Percentiles rank a stretch among this genome's conserved stretches.
Evolutionary conservation across 2,888 invertebrate genomes (phyloP).

Genomic region (Idaea dimidiata): DNA sequence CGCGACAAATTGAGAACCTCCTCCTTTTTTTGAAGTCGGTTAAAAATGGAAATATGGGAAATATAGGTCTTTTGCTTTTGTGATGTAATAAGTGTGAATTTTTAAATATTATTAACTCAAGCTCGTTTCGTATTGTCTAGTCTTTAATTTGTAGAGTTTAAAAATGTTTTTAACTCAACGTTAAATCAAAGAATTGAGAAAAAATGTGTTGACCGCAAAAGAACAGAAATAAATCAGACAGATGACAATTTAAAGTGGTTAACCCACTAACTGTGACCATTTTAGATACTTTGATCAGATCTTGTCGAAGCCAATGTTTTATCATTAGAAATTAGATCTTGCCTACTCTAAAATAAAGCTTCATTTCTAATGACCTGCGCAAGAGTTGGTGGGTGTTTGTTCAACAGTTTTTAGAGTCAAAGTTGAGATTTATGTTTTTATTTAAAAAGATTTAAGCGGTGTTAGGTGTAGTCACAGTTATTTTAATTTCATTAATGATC

Average conservation of each 20-base stretch:
- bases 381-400: slow-evolving; percentile 71
- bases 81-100: slow-evolving; percentile 2
- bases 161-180: slow-evolving; percentile 27
- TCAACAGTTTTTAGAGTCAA: slow-evolving; percentile 68
- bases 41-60: too few species aligned
- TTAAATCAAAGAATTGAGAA: slow-evolving; percentile 48
- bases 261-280: slow-evolving; percentile 82
- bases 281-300: slow-evolving; percentile 81
- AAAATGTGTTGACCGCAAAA: slow-evolving; percentile 76
- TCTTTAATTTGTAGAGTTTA: slow-evolving; percentile 23
- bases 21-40: too few species aligned
- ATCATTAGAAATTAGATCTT: slow-evolving; percentile 35
- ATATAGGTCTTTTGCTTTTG: too few species aligned
- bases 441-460: slow-evolving; percentile 74
- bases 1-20: too few species aligned
- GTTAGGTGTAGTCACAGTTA: slow-evolving; percentile 74
- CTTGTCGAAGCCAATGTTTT: slow-evolving; percentile 67
- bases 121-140: slow-evolving; percentile 6
- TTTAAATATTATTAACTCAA: slow-evolving; percentile 8
- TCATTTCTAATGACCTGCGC: slow-evolving; percentile 40
- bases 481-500: slow-evolving; percentile 73
- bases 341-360: slow-evolving; percentile 41
- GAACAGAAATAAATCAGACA: slow-evolving; percentile 80
- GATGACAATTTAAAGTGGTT: slow-evolving; percentile 82
- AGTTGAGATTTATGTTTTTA: slow-evolving; percentile 78